Conservation (phyloP, 2,888 invertebrate species). For the Bhutanitis thaidina region DNA sequence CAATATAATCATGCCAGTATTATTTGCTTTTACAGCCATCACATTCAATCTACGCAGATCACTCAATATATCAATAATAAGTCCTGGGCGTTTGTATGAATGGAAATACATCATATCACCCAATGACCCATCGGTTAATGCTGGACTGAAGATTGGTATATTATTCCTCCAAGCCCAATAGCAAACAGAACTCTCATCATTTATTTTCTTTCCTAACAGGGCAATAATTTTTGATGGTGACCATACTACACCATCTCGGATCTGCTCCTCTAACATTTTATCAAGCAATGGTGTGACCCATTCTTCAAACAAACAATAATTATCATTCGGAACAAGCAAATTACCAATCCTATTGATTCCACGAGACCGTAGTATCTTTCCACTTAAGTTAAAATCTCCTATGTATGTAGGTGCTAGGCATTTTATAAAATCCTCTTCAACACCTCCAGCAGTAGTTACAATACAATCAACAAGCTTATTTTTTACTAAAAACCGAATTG, state of each 20-base stretch:
- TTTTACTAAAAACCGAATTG: constrained; percentile 85
- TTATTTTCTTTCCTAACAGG: constrained; percentile 93
- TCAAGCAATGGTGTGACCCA: constrained; percentile 97
- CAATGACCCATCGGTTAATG: constrained; percentile 97
- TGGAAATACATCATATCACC: constrained; percentile 99
- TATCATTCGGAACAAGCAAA: constrained; percentile 97
- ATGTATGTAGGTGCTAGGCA: constrained; percentile 96
- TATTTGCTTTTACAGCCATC: constrained; percentile 94
- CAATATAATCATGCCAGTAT: constrained; percentile 97
- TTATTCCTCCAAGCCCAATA: constrained; percentile 98
- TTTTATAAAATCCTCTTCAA: constrained; percentile 99
- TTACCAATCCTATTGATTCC: constrained; percentile 95
- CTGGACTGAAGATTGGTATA: constrained; percentile 98
- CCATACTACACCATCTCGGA: constrained; percentile 87
- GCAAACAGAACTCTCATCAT: constrained; percentile 94
- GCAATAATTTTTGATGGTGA: constrained; percentile 84
- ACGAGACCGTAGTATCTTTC: constrained; percentile 87
- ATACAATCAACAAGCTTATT: constrained; percentile 93
- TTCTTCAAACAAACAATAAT: constrained; percentile 98
- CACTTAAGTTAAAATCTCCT: constrained; percentile 93
- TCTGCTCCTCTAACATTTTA: constrained; percentile 93
- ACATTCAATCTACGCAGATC: constrained; percentile 94
- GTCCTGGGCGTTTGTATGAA: constrained; percentile 94
- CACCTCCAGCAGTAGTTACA: constrained; percentile 98
- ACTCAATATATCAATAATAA: constrained; percentile 95